Conservation (phyloP, 2,888 invertebrate genomes). For the Acleris cristana region DNA sequence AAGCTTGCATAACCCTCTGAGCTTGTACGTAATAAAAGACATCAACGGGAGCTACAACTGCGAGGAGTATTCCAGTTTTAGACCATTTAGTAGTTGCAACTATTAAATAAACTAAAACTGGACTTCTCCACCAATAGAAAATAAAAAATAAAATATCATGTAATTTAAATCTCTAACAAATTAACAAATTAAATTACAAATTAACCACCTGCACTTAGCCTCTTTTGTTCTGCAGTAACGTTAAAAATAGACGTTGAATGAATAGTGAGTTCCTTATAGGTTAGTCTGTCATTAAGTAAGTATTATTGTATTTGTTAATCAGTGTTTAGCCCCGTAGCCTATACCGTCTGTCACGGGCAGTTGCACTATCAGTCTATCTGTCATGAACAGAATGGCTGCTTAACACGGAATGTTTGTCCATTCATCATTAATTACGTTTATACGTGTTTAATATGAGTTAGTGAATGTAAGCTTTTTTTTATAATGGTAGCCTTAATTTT, state of each 20-base stretch:
- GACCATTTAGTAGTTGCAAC: too few relatives aligned
- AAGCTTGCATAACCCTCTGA: background rate
- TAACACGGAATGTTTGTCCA: constrained; percentile 10
- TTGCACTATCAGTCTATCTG: constrained; percentile 18
- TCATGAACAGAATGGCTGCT: constrained; percentile 1
- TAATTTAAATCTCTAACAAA: too few relatives aligned
- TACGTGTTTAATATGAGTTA: too few relatives aligned
- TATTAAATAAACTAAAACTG: too few relatives aligned
- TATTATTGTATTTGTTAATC: constrained; percentile 18
- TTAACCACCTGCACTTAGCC: too few relatives aligned
- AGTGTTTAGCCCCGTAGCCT: constrained; percentile 11
- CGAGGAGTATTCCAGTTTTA: background rate
- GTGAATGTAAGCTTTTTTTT: too few relatives aligned
- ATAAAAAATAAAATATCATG: too few relatives aligned
- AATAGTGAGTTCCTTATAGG: constrained; percentile 1
- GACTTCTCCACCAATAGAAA: too few relatives aligned
- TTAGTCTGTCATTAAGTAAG: background rate
- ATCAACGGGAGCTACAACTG: background rate
- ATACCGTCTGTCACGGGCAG: constrained; percentile 24
- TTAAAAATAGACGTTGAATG: background rate
- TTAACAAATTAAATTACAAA: too few relatives aligned
- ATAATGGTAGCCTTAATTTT: too few relatives aligned
- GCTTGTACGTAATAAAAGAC: background rate
- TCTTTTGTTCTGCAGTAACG: background rate
- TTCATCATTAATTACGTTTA: constrained; percentile 1